Evolutionary conservation across 2,888 invertebrate genomes (phyloP), one percentile per base, ranked within the genome.

Genomic region (Schizaphis graminum): DNA sequence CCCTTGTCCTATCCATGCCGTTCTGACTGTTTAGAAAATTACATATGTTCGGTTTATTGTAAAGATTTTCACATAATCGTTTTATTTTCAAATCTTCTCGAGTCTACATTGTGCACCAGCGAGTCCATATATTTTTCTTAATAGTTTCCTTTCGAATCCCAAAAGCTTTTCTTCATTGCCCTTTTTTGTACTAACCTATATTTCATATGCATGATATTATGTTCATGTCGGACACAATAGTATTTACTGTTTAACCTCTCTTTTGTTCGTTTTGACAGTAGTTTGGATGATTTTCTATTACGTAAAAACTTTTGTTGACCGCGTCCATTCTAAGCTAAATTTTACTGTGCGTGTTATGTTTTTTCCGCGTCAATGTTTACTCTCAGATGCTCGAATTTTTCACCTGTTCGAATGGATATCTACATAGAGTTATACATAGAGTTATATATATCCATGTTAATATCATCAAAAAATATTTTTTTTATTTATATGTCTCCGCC

Each of bases 191-290:
- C 90, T 90, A 28, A 61, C 57, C 49, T 47, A 47, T 61, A 67
- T 90, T 61, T 90, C 47, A n/a, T 44, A 61, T 47, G 47, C 90
- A 21, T 67, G 77, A 77, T 77, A 77, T 77, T 77, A 61, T 61
- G n/a, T 67, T 61, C 16, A 61, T 90, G 7, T 57, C 13, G 35
- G 3, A 7, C 56, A 24, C 67, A 49, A 90, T 53, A 53, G 26
- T 90, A 67, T 28, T 5, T 49, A 44, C 24, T 49, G 90, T 90
- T 61, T 90, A 90, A 67, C 90, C 91, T 56, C 13, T 85, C 35
- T 44, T 91, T 91, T 84, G 85, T 91, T 91, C 44, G 90, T 41
- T 41, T 53, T 53, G 85, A 56, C 85, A 85, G 56, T 56, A 85
- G 41, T 26, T 91, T 85, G 8, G 56, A 85, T 85, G 41, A 53